Conservation (phyloP, 2,888 invertebrate species). For the Holacanthella duospinosa region DNA sequence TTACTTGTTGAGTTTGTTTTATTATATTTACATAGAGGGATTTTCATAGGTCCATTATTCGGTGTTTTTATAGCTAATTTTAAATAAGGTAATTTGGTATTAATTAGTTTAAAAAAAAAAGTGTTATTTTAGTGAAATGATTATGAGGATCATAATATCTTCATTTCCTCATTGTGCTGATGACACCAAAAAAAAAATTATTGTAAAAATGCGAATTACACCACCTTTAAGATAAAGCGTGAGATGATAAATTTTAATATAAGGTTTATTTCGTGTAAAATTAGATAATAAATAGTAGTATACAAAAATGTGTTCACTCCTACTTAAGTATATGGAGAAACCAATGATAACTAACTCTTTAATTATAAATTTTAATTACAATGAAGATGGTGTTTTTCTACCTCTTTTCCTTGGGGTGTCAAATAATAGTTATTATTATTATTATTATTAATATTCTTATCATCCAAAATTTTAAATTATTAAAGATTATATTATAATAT, state of each 20-base stretch:
- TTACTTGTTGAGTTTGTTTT: too few relatives aligned
- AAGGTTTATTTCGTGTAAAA: too few relatives aligned
- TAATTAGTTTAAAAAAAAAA: too few relatives aligned
- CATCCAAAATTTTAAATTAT: not conserved
- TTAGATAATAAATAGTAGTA: not conserved
- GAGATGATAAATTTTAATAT: too few relatives aligned
- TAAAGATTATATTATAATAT: not conserved
- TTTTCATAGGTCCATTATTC: too few relatives aligned
- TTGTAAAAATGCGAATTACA: too few relatives aligned
- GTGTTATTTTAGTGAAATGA: too few relatives aligned
- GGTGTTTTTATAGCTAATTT: too few relatives aligned
- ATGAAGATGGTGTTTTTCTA: not conserved
- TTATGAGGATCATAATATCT: too few relatives aligned
- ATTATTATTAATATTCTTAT: not conserved
- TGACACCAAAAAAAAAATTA: not conserved
- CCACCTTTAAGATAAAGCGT: too few relatives aligned
- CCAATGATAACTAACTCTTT: not conserved
- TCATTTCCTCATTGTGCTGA: not conserved
- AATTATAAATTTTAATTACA: not conserved
- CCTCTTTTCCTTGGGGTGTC: not conserved
- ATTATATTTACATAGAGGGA: too few relatives aligned
- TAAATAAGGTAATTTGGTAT: too few relatives aligned
- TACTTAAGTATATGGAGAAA: not conserved
- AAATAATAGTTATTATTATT: not conserved
- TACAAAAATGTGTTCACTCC: constrained; percentile 4